phyloP scores from a whole-genome alignment of 2,113 vertebrate species.

The Corythornis madagascariensis region DNA sequence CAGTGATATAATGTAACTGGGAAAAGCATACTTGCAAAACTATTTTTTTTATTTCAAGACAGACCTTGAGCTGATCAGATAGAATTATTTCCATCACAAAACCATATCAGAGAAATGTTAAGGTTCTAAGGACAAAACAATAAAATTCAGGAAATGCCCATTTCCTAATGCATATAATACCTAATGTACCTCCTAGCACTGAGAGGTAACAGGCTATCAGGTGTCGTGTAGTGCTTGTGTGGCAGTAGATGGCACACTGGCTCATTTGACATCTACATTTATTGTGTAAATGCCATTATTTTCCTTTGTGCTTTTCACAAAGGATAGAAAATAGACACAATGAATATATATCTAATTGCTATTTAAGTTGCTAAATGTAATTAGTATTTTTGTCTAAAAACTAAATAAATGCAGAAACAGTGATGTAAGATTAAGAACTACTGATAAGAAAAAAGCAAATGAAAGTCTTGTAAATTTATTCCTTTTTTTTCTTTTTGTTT shows the following conservation, averaged over 20 bases:
- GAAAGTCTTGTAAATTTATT: background rate
- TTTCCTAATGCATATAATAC: background rate
- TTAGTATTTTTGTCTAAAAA: background rate
- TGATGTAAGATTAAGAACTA: background rate
- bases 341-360: background rate
- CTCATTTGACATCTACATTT: background rate
- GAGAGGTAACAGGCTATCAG: background rate
- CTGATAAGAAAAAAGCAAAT: background rate
- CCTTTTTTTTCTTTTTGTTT: background rate
- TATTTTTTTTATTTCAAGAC: conserved; percentile 45
- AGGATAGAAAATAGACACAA: background rate
- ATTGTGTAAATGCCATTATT: background rate
- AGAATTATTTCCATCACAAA: background rate
- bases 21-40: background rate
- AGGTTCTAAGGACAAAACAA: background rate
- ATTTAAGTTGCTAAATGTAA: background rate
- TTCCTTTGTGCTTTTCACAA: background rate
- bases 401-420: background rate
- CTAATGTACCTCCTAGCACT: background rate
- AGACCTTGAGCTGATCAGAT: background rate
- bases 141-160: background rate
- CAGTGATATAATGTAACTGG: conserved; percentile 29
- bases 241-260: background rate
- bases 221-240: background rate
- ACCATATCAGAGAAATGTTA: background rate